Base-by-base conservation (phyloP, 1,140 invertebrate species). In the Heliconius hewitsoni region DNA sequence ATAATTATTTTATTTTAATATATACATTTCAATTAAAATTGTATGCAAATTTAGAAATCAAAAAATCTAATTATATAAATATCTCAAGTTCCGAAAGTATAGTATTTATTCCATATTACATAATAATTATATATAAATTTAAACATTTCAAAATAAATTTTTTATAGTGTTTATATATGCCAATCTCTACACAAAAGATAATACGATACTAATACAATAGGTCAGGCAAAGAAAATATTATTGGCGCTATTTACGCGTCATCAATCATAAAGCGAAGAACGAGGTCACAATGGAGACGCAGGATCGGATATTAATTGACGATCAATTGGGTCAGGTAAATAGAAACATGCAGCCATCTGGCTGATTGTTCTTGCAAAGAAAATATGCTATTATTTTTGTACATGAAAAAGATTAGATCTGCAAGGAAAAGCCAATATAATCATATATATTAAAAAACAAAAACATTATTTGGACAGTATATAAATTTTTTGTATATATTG, bases 221-320 rank as follows among this genome's bases (percentile, higher is more conserved):
- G 13, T 16, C 42, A 46, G 42, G 42, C 42, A 46, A 46, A 42
- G 37, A 23, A 50, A 46, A 73, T 9, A 46, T 46, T 42, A 73
- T 23, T 46, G 34, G 37, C n/a, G 18, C 19, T 75, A 37, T 57
- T 55, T 74, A 23, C 50, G 8, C 50, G 30, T 74, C 73, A 60
- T 13, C 37, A 60, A 19, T 74, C 73, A 60, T 60, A 74, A 60
- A 27, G 16, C 30, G 52, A 75, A 39, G 19, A 75, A 75, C 11
- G 37, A 46, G 57, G 37, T 55, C 60, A 34, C 37, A 76, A 50
- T 71, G 39, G 75, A 50, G 37, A 34, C 42, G 19, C 13, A 71
- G 66, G 27, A 46, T 71, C 27, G 60, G 66, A 76, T 50, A 76
- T 71, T 71, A 71, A 76, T 71, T 76, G 37, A 76, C 66, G 66